Base-by-base conservation (phyloP, 2,797 vertebrate species). In the Anolis apletophallus region DNA sequence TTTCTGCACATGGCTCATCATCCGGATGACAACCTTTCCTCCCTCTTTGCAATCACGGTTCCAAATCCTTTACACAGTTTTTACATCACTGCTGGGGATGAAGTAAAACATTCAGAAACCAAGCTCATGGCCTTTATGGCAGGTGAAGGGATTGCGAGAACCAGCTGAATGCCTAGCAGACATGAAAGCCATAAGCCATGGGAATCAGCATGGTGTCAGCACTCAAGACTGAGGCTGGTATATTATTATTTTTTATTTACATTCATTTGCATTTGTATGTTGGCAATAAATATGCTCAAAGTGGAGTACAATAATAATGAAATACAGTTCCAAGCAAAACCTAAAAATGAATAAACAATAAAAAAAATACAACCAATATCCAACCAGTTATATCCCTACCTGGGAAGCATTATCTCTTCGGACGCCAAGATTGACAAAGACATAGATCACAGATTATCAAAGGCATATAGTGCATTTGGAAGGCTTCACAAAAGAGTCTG, bases 21-120 rank as follows among this genome's bases (percentile, higher is more conserved):
- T 0, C 0, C 55, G 6, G 0, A 85, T 32, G 40, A 69, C 80
- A 69, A 13, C 2, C 2, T 21, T 36, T 8, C 3, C 19, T n/a
- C 21, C 54, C n/a, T 17, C 55, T 75, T 3, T 23, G 19, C 6
- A 21, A 36, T 81, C 46, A 29, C 14, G 75, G 19, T 26, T n/a
- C 13, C 34, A 36, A 12, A 64, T 54, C 36, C 14, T 14, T 19
- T 71, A 29, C 34, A 34, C 19, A 23, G 59, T 3, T 1, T 34
- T 36, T 23, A 36, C 14, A 52, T 23, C 78, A 14, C 6, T 9
- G 40, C 40, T 16, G 54, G 36, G 76, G 3, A 9, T 21, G 13
- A 4, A 34, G 19, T 46, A 21, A 59, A 34, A 2, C 9, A 14
- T 77, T 7, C 32, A 34, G 29, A n/a, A 32, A 17, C 46, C 23